A percentile compares a stretch with the other conserved stretches of the same genome.
Evolutionary conservation across 30 jellyfish, hydroid and myxozoan species (phyloP).

Genomic region (Hydractinia symbiolongicarpus): DNA sequence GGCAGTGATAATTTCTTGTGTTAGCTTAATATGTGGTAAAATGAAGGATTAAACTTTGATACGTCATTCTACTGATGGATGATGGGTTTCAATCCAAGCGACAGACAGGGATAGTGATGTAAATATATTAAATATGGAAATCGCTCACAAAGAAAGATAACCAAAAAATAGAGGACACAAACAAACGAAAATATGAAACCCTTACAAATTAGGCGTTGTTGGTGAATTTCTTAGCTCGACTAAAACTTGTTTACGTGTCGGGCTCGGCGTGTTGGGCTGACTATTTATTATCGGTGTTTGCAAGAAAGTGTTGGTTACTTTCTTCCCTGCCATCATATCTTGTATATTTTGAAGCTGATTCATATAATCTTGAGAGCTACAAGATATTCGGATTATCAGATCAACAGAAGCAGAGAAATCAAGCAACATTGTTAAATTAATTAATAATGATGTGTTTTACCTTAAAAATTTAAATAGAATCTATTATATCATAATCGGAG

Average conservation of each 20-base stretch:
- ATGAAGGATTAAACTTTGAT: too few species aligned
- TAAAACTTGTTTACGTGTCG: background rate
- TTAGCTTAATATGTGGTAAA: too few species aligned
- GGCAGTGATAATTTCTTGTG: too few species aligned
- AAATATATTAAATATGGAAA: background rate
- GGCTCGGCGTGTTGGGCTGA: slow-evolving; percentile 19
- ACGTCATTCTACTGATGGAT: too few species aligned
- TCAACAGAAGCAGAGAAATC: background rate
- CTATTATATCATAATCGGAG: too few species aligned
- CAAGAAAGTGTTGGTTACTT: background rate
- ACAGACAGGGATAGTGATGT: too few species aligned
- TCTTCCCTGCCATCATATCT: slow-evolving; percentile 15
- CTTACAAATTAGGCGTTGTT: too few species aligned
- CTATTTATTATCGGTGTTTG: background rate
- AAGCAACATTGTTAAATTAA: background rate
- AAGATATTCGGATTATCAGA: background rate
- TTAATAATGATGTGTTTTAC: background rate
- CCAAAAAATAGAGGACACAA: background rate
- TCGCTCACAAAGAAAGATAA: background rate
- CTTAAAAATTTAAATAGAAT: too few species aligned
- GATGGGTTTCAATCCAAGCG: too few species aligned
- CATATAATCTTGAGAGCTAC: slow-evolving; percentile 3
- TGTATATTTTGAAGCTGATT: slow-evolving; percentile 6
- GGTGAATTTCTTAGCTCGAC: too few species aligned
- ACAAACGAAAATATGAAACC: background rate